Percentiles rank a stretch among this genome's conserved stretches.
Conservation (phyloP, 2,113 vertebrate species). For the Arizona elegans region DNA sequence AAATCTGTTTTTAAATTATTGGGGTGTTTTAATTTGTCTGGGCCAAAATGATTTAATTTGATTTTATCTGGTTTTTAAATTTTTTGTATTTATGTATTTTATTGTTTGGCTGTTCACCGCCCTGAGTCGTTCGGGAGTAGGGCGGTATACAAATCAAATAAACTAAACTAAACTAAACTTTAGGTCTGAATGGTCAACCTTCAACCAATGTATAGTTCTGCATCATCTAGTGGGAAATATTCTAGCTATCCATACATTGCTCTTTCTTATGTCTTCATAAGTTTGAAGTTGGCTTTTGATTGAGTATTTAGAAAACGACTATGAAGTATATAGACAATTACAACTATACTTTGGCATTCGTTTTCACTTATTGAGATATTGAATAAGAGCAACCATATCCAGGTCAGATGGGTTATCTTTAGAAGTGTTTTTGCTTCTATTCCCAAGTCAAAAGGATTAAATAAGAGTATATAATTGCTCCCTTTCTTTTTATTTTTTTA, state of each 20-base stretch:
- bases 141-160: too few species aligned
- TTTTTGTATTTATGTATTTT: too few species aligned
- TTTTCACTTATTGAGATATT: background rate
- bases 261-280: background rate
- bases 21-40: too few species aligned
- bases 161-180: too few species aligned
- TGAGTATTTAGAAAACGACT: background rate
- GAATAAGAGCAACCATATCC: background rate
- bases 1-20: too few species aligned
- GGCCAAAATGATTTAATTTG: too few species aligned
- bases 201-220: background rate
- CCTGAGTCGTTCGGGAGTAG: too few species aligned
- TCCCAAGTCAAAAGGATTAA: background rate
- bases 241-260: background rate
- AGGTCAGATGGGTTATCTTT: background rate
- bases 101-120: too few species aligned
- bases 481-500: background rate
- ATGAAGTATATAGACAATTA: background rate
- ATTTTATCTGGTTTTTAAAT: too few species aligned
- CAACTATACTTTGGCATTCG: background rate
- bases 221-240: background rate
- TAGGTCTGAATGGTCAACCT: background rate
- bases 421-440: background rate
- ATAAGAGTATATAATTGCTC: background rate
- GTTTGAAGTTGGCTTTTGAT: background rate